These are phyloP conservation scores for Lamprotornis superbus DNA, from an alignment of 2,113 vertebrate species.

Conservation along the genomic window DNA sequence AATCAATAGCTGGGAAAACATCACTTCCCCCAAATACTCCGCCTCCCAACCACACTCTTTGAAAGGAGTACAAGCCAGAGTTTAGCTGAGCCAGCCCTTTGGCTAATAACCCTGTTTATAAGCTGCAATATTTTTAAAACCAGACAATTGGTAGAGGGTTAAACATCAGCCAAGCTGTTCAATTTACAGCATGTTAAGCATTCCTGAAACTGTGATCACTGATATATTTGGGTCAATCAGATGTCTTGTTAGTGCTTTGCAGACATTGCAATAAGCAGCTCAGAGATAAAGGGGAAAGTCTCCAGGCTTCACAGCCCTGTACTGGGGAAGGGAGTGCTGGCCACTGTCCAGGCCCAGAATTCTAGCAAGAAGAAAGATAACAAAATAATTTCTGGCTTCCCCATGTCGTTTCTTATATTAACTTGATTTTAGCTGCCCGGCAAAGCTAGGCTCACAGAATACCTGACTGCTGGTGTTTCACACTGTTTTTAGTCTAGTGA, in stretches of 20 bases:
- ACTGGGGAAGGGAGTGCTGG: not conserved
- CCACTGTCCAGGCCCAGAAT: not conserved
- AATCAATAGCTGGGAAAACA: not conserved
- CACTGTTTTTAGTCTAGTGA: not conserved
- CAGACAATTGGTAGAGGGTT: not conserved
- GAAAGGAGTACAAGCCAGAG: not conserved
- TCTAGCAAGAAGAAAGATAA: not conserved
- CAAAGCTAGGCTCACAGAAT: not conserved
- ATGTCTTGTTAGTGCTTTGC: not conserved
- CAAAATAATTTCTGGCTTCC: not conserved
- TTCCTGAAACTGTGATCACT: conserved; percentile 17
- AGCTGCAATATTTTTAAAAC: not conserved
- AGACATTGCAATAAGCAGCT: not conserved
- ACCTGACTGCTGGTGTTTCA: not conserved
- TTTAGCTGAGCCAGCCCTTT: not conserved
- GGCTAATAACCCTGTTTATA: not conserved
- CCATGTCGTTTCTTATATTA: not conserved
- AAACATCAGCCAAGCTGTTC: not conserved
- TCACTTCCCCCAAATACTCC: not conserved
- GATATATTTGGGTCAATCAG: conserved; percentile 38
- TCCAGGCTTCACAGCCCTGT: not conserved
- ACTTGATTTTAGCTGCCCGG: not conserved
- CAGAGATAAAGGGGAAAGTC: not conserved
- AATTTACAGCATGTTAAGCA: not conserved
- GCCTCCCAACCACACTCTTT: not conserved